Percentiles rank a stretch among this genome's conserved stretches.
These are phyloP conservation scores for Drosophila pseudotalamancana DNA, from an alignment of 2,888 invertebrate species.

Conservation along the genomic window DNA sequence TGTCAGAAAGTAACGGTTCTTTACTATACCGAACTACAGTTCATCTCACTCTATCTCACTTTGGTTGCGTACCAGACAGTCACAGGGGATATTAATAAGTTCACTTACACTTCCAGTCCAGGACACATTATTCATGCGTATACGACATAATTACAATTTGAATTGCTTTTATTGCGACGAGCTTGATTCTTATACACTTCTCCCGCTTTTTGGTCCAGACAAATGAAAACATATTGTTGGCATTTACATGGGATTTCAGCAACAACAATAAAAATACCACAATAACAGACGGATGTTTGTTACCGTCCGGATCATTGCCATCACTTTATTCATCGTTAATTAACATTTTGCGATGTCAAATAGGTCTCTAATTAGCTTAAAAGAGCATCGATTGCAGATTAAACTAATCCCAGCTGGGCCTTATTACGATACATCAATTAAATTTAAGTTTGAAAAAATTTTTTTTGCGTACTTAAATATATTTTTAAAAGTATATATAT, in stretches of 20 bases:
- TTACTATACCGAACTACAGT: constrained; percentile 11
- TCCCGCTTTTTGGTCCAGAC: constrained; percentile 59
- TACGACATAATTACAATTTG: constrained; percentile 76
- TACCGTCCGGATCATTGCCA: constrained; percentile 41
- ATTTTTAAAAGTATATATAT: no score
- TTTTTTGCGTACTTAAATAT: no score
- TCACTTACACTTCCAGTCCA: constrained; percentile 69
- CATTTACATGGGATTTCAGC: constrained; percentile 59
- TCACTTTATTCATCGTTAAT: constrained; percentile 65
- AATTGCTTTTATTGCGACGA: constrained; percentile 71
- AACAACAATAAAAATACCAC: constrained; percentile 4
- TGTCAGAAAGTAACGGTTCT: constrained; percentile 41
- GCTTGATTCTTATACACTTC: constrained; percentile 43
- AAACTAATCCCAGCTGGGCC: no score
- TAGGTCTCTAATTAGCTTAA: no score
- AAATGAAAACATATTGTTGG: constrained; percentile 75
- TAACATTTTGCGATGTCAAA: constrained; percentile 67
- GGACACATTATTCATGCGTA: constrained; percentile 74
- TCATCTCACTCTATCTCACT: constrained; percentile 42
- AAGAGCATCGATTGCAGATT: no score
- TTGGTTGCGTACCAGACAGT: constrained; percentile 53
- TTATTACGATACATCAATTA: no score
- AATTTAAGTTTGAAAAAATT: no score
- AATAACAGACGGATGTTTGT: constrained; percentile 17
- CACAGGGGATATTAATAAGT: constrained; percentile 67